phyloP scores from a whole-genome alignment of 1,140 invertebrate genomes.

The Apis dorsata region DNA sequence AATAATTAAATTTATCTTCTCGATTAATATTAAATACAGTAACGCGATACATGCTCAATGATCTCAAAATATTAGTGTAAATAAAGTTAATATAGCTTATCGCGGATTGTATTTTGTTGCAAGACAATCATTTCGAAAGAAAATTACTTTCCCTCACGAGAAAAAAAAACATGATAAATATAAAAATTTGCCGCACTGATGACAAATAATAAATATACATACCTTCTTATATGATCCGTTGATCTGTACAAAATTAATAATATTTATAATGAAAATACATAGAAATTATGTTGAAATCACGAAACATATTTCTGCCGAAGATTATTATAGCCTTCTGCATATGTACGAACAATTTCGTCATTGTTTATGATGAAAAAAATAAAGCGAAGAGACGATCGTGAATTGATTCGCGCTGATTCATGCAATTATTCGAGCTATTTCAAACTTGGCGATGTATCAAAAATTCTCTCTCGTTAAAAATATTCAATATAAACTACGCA shows the following conservation, averaged over 20 bases:
- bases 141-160: conserved; percentile 2
- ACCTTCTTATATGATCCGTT: background rate
- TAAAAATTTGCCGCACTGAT: conserved; percentile 31
- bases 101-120: conserved; percentile 72
- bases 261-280: background rate
- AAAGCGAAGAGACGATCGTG: background rate
- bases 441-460: background rate
- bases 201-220: conserved; percentile 46
- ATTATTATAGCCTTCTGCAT: background rate
- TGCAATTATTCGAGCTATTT: background rate
- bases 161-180: background rate
- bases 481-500: background rate
- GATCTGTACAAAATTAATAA: conserved; percentile 1
- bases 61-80: conserved; percentile 36
- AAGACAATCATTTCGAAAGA: conserved; percentile 70
- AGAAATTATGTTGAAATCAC: background rate
- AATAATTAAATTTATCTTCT: background rate
- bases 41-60: conserved; percentile 46
- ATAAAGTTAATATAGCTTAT: conserved; percentile 26
- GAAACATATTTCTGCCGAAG: conserved; percentile 21
- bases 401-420: background rate
- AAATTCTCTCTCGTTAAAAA: background rate
- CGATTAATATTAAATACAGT: background rate
- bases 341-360: background rate
- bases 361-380: background rate